These are phyloP conservation scores for Microplitis mediator DNA, from an alignment of 1,140 invertebrate species.

Conservation along the genomic window DNA sequence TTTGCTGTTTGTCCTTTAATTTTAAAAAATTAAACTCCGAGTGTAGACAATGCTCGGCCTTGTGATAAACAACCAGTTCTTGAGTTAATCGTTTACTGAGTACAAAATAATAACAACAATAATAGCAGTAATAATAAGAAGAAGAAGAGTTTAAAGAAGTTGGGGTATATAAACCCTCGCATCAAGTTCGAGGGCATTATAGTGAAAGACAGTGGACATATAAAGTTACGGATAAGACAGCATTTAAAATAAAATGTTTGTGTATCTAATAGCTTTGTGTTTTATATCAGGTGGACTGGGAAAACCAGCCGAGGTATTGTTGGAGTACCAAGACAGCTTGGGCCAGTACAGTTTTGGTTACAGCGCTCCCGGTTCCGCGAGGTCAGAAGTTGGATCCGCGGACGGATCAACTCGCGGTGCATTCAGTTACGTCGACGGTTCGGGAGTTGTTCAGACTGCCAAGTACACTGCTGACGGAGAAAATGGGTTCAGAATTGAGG, in stretches of 20 bases:
- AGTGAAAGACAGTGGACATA: neutral
- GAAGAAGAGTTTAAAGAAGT: neutral
- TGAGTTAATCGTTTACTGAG: neutral
- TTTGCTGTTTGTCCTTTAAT: conserved; percentile 1
- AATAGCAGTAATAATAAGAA: neutral
- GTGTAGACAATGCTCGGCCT: conserved; percentile 10
- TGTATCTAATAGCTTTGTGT: conserved; percentile 33
- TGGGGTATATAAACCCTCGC: conserved; percentile 41
- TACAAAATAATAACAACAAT: neutral
- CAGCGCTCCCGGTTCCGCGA: conserved; percentile 57
- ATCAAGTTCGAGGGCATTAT: conserved; percentile 32
- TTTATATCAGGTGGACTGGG: conserved; percentile 8
- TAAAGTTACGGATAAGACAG: neutral
- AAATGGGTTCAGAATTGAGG: conserved; percentile 62
- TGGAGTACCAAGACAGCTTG: conserved; percentile 61
- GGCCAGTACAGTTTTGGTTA: conserved; percentile 66
- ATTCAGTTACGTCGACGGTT: conserved; percentile 64
- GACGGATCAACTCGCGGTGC: conserved; percentile 49
- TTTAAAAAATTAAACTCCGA: neutral
- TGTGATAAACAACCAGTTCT: conserved; percentile 21
- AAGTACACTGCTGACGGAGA: conserved; percentile 50
- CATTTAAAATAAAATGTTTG: neutral
- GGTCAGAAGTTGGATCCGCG: conserved; percentile 55
- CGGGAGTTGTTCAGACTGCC: conserved; percentile 59
- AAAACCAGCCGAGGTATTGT: conserved; percentile 35